These are phyloP conservation scores for Athripsodes cinereus DNA, from an alignment of 2,888 invertebrate species.

Conservation along the genomic window DNA sequence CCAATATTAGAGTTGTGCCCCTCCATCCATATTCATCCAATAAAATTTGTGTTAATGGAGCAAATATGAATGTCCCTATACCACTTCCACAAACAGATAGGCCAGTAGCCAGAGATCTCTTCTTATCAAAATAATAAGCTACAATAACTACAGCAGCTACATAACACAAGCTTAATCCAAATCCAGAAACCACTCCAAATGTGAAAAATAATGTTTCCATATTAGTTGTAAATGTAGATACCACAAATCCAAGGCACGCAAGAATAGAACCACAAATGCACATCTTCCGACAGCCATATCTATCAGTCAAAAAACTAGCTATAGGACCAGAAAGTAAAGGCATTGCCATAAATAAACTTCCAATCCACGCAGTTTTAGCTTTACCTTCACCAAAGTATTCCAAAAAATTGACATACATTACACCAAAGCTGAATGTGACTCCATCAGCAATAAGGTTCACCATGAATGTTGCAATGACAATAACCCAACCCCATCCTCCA, in stretches of 20 bases:
- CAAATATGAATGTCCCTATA: constrained; percentile 82
- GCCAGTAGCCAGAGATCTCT: constrained; percentile 78
- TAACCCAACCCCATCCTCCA: constrained; percentile 91
- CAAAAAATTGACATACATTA: constrained; percentile 79
- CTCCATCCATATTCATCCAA: constrained; percentile 77
- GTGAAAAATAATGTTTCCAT: constrained; percentile 74
- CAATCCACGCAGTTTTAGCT: constrained; percentile 85
- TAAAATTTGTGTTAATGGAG: constrained; percentile 69
- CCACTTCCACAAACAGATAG: constrained; percentile 83
- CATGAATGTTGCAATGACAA: constrained; percentile 83
- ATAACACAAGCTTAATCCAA: constrained; percentile 80
- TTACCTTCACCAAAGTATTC: constrained; percentile 79
- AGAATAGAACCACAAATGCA: constrained; percentile 73
- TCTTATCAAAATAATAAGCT: constrained; percentile 84
- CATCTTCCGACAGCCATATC: constrained; percentile 74
- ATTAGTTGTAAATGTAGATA: constrained; percentile 68
- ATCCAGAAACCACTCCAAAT: constrained; percentile 77
- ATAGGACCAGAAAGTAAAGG: constrained; percentile 82
- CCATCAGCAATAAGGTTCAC: constrained; percentile 90
- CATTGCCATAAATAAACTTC: constrained; percentile 86
- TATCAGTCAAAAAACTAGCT: constrained; percentile 75
- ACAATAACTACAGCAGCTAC: constrained; percentile 89
- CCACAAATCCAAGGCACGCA: constrained; percentile 69
- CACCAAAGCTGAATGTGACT: constrained; percentile 87
- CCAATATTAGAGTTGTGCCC: constrained; percentile 74